Base-by-base conservation (phyloP, 2,888 invertebrate genomes). In the Chloroclystis v-ata region DNA sequence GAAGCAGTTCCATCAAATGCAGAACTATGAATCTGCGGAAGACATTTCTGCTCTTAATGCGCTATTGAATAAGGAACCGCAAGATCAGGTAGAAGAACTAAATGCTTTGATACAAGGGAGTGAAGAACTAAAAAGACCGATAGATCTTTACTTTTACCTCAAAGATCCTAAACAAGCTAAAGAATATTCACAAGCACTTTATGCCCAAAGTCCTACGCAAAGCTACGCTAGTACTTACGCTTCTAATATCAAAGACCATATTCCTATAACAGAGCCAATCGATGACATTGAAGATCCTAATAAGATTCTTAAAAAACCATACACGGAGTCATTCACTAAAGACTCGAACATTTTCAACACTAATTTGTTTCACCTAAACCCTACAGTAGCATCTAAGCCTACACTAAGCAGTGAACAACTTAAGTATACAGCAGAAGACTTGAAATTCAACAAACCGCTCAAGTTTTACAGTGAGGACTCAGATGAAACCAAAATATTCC, bases 21-120 rank as follows among this genome's bases (percentile, higher is more conserved):
- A 82, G 35, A 59, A 58, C 8, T 82, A 82, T 28, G 70, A 79
- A 48, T 75, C 84, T 1, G 64, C 73, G 2, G 74, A 81, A 49
- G 82, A 86, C 33, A 75, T 89, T 7, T 70, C 80, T 29, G 73
- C 82, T 6, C 62, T 90, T 1, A 87, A 80, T 55, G 78, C 84
- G 8, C 57, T 90, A 32, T 58, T 90, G 10, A 82, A 82, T 1
- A 89, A 89, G 62, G 71, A 75, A 8, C 88, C 90, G 0, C 76
- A 75, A 28, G 78, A 82, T 28, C 90, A 90, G 56, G 60, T 90
- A 7, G 69, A 83, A 41, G 85, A 88, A 44, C 68, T 90, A 9
- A 85, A 89, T 47, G 79, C 83, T 33, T 60, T 90, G n/a, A 59
- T 90, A 9, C 50, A 67, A n/a, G 57, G 58, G 9, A 66, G 66